Conservation (phyloP, 2,113 vertebrate species). For the Osmerus mordax region DNA sequence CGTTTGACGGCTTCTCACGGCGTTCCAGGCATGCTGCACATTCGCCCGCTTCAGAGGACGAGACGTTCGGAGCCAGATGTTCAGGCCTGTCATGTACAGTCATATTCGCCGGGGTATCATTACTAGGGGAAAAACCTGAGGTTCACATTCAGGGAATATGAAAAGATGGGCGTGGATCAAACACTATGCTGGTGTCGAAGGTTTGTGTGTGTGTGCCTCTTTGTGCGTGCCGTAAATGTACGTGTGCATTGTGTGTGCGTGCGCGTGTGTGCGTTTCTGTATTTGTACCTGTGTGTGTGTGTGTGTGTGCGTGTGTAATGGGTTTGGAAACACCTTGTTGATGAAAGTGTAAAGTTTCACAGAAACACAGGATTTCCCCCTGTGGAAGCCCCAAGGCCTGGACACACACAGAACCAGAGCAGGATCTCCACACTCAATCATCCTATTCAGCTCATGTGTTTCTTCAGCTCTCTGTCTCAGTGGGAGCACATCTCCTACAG, state of each 20-base stretch:
- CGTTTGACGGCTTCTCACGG: constrained; percentile 11
- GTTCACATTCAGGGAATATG: constrained; percentile 12
- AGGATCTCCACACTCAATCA: too few relatives aligned
- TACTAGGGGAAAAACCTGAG: neutral
- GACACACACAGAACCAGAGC: too few relatives aligned
- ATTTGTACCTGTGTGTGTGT: constrained; percentile 30
- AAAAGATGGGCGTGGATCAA: constrained; percentile 17
- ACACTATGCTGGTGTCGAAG: constrained; percentile 9
- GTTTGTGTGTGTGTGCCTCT: constrained; percentile 9
- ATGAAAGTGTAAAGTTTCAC: too few relatives aligned
- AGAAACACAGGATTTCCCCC: too few relatives aligned
- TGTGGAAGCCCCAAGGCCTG: too few relatives aligned
- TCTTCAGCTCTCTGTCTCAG: too few relatives aligned
- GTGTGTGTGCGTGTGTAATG: constrained; percentile 20
- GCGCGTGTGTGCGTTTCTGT: neutral
- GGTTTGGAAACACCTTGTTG: too few relatives aligned
- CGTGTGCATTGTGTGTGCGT: constrained; percentile 10
- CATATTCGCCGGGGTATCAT: neutral
- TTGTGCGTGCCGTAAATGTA: neutral
- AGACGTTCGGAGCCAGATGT: constrained; percentile 10
- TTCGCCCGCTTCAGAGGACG: constrained; percentile 13
- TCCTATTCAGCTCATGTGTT: too few relatives aligned
- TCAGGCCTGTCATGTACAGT: constrained; percentile 6
- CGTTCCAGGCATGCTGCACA: constrained; percentile 11
- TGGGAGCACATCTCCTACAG: too few relatives aligned